phyloP scores from a whole-genome alignment of 2,888 invertebrate species.

The Spilosoma lubricipeda region DNA sequence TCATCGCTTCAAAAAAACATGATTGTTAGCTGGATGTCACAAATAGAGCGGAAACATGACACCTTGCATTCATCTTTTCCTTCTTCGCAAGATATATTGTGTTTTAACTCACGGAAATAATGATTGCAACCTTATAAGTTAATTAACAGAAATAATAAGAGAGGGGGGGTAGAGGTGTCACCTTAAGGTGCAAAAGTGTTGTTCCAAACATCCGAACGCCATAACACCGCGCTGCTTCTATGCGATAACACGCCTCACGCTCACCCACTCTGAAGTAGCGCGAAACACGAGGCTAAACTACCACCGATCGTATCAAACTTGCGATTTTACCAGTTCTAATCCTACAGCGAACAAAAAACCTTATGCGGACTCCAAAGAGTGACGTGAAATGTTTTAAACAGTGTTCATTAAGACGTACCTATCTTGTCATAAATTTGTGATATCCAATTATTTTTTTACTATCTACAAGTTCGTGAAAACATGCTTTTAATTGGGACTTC shows the following conservation, averaged over 20 bases:
- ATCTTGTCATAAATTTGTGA: slow-evolving; percentile 61
- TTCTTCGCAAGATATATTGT: slow-evolving; percentile 44
- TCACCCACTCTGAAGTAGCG: slow-evolving; percentile 10
- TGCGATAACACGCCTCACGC: slow-evolving; percentile 62
- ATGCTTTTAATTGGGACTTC: slow-evolving; percentile 66
- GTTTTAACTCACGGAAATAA: slow-evolving; percentile 58
- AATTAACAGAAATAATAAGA: slow-evolving; percentile 70
- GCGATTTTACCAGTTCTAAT: slow-evolving; percentile 11
- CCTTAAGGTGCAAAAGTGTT: slow-evolving; percentile 67
- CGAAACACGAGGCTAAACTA: slow-evolving; percentile 9
- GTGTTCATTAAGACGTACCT: slow-evolving; percentile 75
- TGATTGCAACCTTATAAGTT: slow-evolving; percentile 63
- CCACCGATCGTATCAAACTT: slow-evolving; percentile 19
- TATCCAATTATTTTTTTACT: slow-evolving; percentile 40
- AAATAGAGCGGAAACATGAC: slow-evolving; percentile 34
- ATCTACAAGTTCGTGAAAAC: slow-evolving; percentile 44
- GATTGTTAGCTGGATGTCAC: slow-evolving; percentile 13
- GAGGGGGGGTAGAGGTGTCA: slow-evolving; percentile 63
- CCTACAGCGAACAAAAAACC: slow-evolving; percentile 27
- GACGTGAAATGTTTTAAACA: slow-evolving; percentile 74
- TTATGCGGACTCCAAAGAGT: slow-evolving; percentile 71
- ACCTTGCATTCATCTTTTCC: slow-evolving; percentile 51
- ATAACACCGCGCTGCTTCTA: slow-evolving; percentile 63
- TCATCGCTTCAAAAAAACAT: background rate
- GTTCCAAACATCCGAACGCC: slow-evolving; percentile 57